phyloP scores from a whole-genome alignment of 2,113 vertebrate species.

The Ibidorhyncha struthersii region DNA sequence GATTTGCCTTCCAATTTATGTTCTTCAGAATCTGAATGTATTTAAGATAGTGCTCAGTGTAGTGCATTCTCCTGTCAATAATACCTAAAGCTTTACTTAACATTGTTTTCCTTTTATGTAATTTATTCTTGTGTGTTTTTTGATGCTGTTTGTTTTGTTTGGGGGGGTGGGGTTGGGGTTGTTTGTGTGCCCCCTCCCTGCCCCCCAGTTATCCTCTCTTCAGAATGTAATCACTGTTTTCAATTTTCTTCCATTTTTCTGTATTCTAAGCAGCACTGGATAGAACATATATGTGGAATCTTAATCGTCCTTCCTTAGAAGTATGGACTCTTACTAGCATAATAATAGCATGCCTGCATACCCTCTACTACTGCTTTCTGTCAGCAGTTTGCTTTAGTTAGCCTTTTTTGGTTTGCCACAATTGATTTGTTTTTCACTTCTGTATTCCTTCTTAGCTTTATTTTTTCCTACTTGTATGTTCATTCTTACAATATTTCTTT shows the following conservation, averaged over 20 bases:
- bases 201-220: background rate
- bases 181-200: background rate
- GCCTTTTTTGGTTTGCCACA: background rate
- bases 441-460: background rate
- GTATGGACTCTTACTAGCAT: background rate
- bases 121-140: background rate
- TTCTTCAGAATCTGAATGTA: background rate
- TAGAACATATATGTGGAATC: background rate
- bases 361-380: background rate
- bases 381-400: background rate
- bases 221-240: background rate
- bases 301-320: background rate
- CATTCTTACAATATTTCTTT: background rate
- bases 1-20: background rate
- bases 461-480: background rate
- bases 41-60: background rate
- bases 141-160: background rate
- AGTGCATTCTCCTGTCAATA: background rate
- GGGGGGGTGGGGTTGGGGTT: background rate
- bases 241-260: background rate
- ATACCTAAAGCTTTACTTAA: background rate
- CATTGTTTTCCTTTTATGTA: background rate
- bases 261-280: background rate
- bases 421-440: background rate
- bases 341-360: background rate